These are phyloP conservation scores for Aricia agestis DNA, from an alignment of 1,140 invertebrate genomes.

Conservation along the genomic window DNA sequence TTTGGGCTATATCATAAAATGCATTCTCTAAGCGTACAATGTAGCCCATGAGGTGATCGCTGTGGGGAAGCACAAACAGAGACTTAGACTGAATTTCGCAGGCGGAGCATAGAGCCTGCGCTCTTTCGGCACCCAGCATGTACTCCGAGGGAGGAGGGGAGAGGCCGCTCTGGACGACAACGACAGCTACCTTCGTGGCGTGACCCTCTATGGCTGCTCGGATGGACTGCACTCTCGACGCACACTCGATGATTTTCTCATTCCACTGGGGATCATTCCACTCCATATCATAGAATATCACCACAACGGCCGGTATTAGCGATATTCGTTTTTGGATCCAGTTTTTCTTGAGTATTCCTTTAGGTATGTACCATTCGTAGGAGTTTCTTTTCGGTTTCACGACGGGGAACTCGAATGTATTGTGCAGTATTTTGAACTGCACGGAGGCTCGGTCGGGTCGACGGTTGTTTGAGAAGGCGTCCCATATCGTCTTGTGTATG, in stretches of 20 bases:
- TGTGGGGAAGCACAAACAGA: conserved; percentile 92
- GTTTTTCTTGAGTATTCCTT: conserved; percentile 95
- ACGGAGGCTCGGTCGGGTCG: conserved; percentile 88
- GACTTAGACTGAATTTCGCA: conserved; percentile 95
- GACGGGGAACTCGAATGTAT: conserved; percentile 91
- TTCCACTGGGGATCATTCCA: conserved; percentile 97
- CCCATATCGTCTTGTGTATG: conserved; percentile 93
- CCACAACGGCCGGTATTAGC: conserved; percentile 93
- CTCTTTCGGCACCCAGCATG: conserved; percentile 89
- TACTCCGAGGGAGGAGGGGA: conserved; percentile 90
- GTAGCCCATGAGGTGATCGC: conserved; percentile 90
- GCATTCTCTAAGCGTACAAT: conserved; percentile 90
- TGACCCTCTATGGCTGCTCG: conserved; percentile 81
- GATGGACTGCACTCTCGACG: conserved; percentile 91
- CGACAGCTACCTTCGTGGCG: conserved; percentile 90
- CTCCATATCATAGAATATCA: conserved; percentile 97
- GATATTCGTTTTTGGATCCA: conserved; percentile 97
- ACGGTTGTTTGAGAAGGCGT: conserved; percentile 90
- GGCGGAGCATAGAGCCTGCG: conserved; percentile 89
- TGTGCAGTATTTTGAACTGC: conserved; percentile 87
- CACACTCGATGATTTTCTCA: conserved; percentile 95
- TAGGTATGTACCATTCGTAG: conserved; percentile 97
- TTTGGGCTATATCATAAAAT: conserved; percentile 94
- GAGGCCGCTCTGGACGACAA: conserved; percentile 90
- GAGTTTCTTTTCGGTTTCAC: conserved; percentile 93